phyloP scores from a whole-genome alignment of 2,113 vertebrate genomes.

The Calidris pygmaea region DNA sequence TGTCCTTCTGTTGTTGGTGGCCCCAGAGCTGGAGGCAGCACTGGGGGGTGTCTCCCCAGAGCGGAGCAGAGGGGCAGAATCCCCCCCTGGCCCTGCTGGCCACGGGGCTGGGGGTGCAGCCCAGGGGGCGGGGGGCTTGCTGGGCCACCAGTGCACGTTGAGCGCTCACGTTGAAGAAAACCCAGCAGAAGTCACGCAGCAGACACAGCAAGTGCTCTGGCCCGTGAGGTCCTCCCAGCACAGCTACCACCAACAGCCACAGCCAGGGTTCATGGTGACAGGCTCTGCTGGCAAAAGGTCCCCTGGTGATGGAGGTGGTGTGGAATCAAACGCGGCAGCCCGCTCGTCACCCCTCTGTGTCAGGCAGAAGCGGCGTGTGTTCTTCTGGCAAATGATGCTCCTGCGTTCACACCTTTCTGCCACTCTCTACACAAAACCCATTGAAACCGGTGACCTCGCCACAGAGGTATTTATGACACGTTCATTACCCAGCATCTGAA shows the following conservation, averaged over 20 bases:
- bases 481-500: conserved; percentile 23
- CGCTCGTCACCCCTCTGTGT: fast-evolving
- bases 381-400: neutral
- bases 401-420: neutral
- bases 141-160: too few species aligned
- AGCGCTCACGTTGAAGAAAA: neutral
- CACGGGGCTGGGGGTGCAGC: too few species aligned
- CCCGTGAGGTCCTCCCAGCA: neutral
- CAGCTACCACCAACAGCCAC: neutral
- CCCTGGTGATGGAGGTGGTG: neutral
- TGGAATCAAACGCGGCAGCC: neutral
- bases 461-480: conserved; percentile 55
- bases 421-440: neutral
- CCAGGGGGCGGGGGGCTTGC: too few species aligned
- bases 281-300: neutral
- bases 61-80: too few species aligned
- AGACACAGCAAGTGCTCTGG: neutral
- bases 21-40: too few species aligned
- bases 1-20: too few species aligned
- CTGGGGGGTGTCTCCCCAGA: too few species aligned
- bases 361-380: neutral
- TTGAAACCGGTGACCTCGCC: conserved; percentile 13
- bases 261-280: neutral
- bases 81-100: too few species aligned
- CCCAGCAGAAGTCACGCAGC: neutral